Base-by-base conservation (phyloP, 1,140 invertebrate species). In the Vanessa atalanta region DNA sequence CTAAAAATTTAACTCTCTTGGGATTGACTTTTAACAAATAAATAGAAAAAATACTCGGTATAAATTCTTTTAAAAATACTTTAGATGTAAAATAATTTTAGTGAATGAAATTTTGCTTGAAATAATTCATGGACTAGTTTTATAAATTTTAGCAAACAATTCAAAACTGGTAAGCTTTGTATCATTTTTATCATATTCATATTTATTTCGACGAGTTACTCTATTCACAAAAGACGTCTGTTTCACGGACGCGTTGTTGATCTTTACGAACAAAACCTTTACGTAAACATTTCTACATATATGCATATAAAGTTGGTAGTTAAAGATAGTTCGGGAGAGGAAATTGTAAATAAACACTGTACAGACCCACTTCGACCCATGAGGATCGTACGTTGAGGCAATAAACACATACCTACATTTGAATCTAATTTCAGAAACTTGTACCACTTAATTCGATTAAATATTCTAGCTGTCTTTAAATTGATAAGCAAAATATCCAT, bases 281-380 rank as follows among this genome's bases (percentile, higher is more conserved):
- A 37, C 31, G 11, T 61, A 23, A 57, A 57, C 53, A 8, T 57
- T 4, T 57, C 37, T 43, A 43, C 37, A 57, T 23, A n/a, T 57
- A 57, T 57, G 53, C 53, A 23, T 23, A 57, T 57, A 57, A 57
- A 57, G 16, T 57, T 57, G 12, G 20, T 57, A 57, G 53, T 57
- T 57, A 8, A 20, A 37, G 26, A 26, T 37, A 57, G 26, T 47
- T 70, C 31, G 48, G 37, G 20, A 57, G 16, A 16, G 70, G 47
- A 60, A 73, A 31, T 60, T 75, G 47, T 66, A 70, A 70, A 37
- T 65, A 65, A 75, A 74, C 69, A 74, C n/a, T 16, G 61, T 64
- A 14, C 65, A 47, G 48, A 68, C 65, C 23, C 48, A 73, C 55
- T 72, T 20, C 43, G 51, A 50, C 64, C 47, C 64, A 53, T 16